Conservation (phyloP, 2,113 vertebrate genomes). For the Corythaeola cristata region DNA sequence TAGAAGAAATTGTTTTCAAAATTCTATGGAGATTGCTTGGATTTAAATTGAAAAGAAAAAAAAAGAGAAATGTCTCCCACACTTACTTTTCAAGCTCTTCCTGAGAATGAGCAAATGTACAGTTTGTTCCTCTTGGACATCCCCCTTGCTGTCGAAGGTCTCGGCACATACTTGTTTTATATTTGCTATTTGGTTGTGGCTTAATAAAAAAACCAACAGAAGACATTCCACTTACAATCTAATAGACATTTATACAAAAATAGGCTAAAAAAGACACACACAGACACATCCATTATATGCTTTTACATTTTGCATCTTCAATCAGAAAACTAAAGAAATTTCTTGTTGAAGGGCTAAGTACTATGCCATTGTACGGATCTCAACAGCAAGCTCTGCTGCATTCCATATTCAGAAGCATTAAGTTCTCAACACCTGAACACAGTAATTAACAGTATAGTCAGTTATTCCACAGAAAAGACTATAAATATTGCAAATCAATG, state of each 20-base stretch:
- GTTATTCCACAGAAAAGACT: neutral
- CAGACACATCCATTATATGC: neutral
- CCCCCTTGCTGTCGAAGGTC: conserved; percentile 95
- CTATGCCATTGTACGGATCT: neutral
- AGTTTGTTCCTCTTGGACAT: conserved; percentile 92
- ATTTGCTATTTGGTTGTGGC: conserved; percentile 97
- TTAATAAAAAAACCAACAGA: conserved; percentile 58
- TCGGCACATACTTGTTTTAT: conserved; percentile 98
- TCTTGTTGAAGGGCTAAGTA: neutral
- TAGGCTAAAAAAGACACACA: neutral
- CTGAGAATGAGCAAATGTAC: conserved; percentile 97
- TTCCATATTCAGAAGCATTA: neutral
- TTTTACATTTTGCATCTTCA: neutral
- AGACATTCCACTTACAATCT: neutral
- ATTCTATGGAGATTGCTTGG: neutral
- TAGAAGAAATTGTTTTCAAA: neutral
- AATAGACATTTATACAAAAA: neutral
- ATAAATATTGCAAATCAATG: neutral
- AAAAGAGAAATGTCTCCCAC: neutral
- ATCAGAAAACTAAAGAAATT: neutral
- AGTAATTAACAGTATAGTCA: neutral
- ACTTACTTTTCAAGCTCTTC: conserved; percentile 97
- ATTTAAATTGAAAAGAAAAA: neutral
- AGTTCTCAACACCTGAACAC: neutral
- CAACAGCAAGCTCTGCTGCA: neutral